Base-by-base conservation (phyloP, 92 coral and sea anemone species). In the Montipora capitata region DNA sequence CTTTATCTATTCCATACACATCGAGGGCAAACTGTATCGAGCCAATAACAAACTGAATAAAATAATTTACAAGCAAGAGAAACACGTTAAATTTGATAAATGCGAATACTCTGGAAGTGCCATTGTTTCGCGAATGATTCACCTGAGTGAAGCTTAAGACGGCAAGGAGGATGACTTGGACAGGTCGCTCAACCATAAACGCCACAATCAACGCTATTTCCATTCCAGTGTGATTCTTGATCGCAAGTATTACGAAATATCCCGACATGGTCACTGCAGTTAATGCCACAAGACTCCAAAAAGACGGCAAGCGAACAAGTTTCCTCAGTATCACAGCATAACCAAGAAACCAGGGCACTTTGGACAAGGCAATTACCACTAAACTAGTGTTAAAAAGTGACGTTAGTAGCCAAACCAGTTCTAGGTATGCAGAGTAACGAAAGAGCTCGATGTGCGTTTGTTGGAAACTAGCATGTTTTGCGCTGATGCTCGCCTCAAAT, bases 1-100 rank as follows among this genome's bases (percentile, higher is more conserved):
- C 66, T 10, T 74, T 71, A 39, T 85, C 90, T 2, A 90, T 39
- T 3, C 94, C 94, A 63, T 85, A 78, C 40, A 90, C 85, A 11
- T 75, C 42, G 85, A 90, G 83, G 3, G 94, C 87, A 74, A 90
- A 38, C 83, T 85, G 94, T 12, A 90, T 12, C 10, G 81, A 78
- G 1, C 90, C 79, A 12, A 90, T 79, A 3, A 90, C 38, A 58
- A 83, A 86, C 1, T 76, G 6, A 0, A 69, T 18, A 11, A 75
- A 74, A 64, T 90, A 44, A n/a, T 77, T 73, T 44, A 85, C 20
- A 15, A 85, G 43, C 13, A 85, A 80, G 12, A 63, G 17, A 13
- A 81, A 66, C 2, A 85, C 52, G 15, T 88, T 90, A n/a, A 64
- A 2, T 68, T 90, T 90, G 40, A 74, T 42, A 18, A 90, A 71